Evolutionary conservation across 2,888 invertebrate genomes (phyloP), one percentile per base, ranked within the genome.

Genomic region (Micoletzkya japonica): DNA sequence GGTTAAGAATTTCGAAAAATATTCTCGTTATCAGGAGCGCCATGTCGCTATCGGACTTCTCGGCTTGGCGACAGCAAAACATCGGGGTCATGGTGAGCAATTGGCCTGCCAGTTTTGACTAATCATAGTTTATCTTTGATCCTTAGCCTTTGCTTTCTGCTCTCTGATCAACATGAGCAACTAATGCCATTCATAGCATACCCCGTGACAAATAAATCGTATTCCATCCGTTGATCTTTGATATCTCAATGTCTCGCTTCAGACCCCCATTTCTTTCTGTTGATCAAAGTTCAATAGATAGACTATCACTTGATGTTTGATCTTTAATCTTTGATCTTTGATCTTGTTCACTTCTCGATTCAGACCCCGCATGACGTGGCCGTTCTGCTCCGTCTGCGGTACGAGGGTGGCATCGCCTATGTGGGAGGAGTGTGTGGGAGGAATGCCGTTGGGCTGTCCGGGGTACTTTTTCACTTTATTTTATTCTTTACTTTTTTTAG

Each of bases 381-480:
- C 0, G 72, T 78, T 39, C 72, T 78, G 3, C 50, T 78, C 26
- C 52, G 75, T n/a, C 73, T 76, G 34, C 73, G 76, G 49, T 77
- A 76, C 72, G 78, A 78, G 58, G 78, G 78, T 37, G 78, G 78
- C 10, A 78, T 77, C 36, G 77, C 78, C 1, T 77, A 75, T 52
- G 73, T 74, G 0, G 73, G 76, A 60, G 77, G 77, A 37, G 72
- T 74, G 6, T 78, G 78, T 50, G 74, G 74, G 28, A 72, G 74
- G 7, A 74, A 74, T 39, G 74, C 72, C 39, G 63, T 78, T 14
- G 74, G 76, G 61, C 70, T 78, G 39, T 73, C 75, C 52, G 78
- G 78, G n/a, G 78, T 78, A 7, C 73, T 72, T 37, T 7, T 39
- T 10, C 7, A 39, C 17, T 39, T 39, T 39, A 7, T 39, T 17